A percentile compares a stretch with the other conserved stretches of the same genome.
phyloP scores from a whole-genome alignment of 2,113 vertebrate genomes.

The Albula goreensis region DNA sequence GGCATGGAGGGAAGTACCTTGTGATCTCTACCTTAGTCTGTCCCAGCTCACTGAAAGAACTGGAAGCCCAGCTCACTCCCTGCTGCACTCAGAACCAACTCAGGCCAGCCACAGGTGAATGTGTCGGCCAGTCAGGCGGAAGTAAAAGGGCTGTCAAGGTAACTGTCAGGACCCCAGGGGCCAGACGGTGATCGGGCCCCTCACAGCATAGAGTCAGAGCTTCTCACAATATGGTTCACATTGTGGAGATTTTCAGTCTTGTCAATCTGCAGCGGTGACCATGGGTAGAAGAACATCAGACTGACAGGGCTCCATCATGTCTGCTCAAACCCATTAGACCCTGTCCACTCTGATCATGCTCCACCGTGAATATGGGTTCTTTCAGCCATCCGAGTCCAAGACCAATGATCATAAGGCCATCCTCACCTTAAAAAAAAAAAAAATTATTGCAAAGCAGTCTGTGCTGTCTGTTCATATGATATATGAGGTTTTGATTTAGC shows the following conservation, averaged over 20 bases:
- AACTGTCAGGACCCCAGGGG: constrained; percentile 41
- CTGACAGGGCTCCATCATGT: constrained; percentile 65
- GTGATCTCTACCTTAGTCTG: too few relatives aligned
- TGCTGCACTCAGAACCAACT: background rate
- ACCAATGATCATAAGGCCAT: constrained; percentile 12
- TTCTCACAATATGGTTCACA: constrained; percentile 45
- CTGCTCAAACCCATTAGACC: constrained; percentile 52
- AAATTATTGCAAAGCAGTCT: background rate
- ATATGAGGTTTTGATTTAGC: background rate
- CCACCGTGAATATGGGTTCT: constrained; percentile 41
- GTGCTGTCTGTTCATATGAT: background rate
- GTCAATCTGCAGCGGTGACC: constrained; percentile 60
- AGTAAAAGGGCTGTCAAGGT: constrained; percentile 39
- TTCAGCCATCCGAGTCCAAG: background rate
- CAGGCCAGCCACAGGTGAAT: background rate
- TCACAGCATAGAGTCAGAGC: constrained; percentile 32
- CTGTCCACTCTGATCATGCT: constrained; percentile 70
- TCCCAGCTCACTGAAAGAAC: background rate
- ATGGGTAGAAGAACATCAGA: constrained; percentile 70
- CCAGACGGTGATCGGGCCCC: constrained; percentile 45
- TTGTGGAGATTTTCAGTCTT: constrained; percentile 36
- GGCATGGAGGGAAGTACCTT: too few relatives aligned
- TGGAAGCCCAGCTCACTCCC: background rate
- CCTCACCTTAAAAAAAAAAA: background rate
- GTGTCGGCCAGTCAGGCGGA: constrained; percentile 33